Percentiles rank a stretch among this genome's conserved stretches.
Evolutionary conservation across 2,888 invertebrate genomes (phyloP).

Genomic region (Zelleria hepariella): DNA sequence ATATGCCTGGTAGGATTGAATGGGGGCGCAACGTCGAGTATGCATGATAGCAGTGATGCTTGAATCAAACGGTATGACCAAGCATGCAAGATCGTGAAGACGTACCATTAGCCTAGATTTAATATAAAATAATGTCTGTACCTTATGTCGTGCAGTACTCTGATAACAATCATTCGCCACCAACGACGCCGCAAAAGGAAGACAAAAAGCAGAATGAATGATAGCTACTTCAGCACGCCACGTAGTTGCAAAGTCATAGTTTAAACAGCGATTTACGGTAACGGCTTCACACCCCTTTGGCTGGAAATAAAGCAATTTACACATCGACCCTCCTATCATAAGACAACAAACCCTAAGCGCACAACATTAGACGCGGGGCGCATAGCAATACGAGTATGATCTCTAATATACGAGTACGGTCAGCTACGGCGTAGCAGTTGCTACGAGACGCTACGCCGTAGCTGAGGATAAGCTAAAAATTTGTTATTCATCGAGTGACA

Average conservation of each 20-base stretch:
- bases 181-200: neutral
- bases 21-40: no score
- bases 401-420: conserved; percentile 32
- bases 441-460: conserved; percentile 20
- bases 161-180: neutral
- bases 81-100: no score
- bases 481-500: conserved; percentile 68
- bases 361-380: conserved; percentile 13
- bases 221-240: neutral
- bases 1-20: no score
- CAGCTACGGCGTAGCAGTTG: conserved; percentile 16
- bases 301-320: neutral
- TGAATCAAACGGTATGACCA: no score
- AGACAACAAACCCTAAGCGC: neutral
- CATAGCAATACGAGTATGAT: conserved; percentile 22
- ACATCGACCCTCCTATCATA: neutral
- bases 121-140: no score
- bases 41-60: no score
- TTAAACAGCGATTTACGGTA: neutral
- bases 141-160: no score
- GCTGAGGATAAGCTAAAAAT: conserved; percentile 51
- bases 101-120: no score
- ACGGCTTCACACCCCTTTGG: neutral
- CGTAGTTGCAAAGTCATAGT: neutral
- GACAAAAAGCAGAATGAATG: neutral